A percentile compares a stretch with the other conserved stretches of the same genome.
Evolutionary conservation across 2,888 invertebrate genomes (phyloP).

Genomic region (Octodonta nipae): DNA sequence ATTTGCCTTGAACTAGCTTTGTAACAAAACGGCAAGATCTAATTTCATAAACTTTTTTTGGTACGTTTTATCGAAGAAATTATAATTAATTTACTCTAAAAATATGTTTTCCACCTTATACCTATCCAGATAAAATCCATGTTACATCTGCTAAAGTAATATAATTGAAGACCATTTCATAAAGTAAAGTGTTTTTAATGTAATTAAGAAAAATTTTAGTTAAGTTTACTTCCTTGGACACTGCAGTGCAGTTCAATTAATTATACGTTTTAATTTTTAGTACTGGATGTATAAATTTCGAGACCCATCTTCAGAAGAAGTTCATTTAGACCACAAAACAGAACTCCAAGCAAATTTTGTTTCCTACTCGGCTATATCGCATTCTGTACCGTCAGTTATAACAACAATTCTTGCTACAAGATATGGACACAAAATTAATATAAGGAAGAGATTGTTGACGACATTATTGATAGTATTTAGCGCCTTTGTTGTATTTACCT

Average conservation of each 20-base stretch:
- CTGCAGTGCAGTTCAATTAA: neutral
- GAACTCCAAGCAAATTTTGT: conserved; percentile 6
- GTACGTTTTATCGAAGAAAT: too few relatives aligned
- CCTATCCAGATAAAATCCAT: too few relatives aligned
- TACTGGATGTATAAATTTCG: conserved; percentile 21
- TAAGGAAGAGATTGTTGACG: conserved; percentile 9
- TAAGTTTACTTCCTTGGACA: too few relatives aligned
- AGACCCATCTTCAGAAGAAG: conserved; percentile 6
- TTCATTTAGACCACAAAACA: conserved; percentile 4
- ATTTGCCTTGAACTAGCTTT: too few relatives aligned
- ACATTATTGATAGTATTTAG: conserved; percentile 11
- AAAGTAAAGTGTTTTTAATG: too few relatives aligned
- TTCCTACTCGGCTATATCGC: conserved; percentile 3
- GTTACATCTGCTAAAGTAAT: too few relatives aligned
- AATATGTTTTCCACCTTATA: too few relatives aligned
- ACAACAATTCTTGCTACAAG: conserved; percentile 11
- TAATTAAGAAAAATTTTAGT: too few relatives aligned
- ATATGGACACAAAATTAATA: conserved; percentile 6
- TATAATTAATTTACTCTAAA: too few relatives aligned
- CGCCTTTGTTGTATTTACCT: conserved; percentile 14
- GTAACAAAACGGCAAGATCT: too few relatives aligned
- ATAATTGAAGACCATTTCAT: too few relatives aligned
- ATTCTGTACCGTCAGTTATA: conserved; percentile 7
- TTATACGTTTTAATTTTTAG: conserved; percentile 9
- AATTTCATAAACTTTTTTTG: too few relatives aligned